Base-by-base conservation (phyloP, 2,113 vertebrate genomes). In the Gobiocypris rarus region DNA sequence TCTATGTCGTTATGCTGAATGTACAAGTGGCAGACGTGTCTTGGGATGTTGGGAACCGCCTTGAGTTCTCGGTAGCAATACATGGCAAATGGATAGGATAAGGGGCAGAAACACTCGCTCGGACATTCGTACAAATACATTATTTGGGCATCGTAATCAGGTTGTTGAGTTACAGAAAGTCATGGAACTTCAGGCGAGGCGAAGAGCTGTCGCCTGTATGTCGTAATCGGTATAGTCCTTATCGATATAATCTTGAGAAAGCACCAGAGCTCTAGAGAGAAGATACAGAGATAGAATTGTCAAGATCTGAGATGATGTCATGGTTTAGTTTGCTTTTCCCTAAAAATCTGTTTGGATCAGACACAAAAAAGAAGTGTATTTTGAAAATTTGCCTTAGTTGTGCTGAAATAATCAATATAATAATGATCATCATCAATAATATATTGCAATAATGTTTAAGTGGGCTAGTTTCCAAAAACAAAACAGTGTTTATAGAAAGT, bases 1-100 rank as follows among this genome's bases (percentile, higher is more conserved):
- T 96, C 92, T 7, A 96, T 96, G n/a, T 94, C 81, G 7, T 96
- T 96, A 88, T 91, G 91, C 82, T 96, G 95, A 58, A 96, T 90
- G 38, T 96, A 94, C 41, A 96, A 92, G 50, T 96, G 95, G 65
- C 93, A 93, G 82, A 95, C 83, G 0, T 95, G 94, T 1, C n/a
- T 73, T 0, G 95, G 95, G 74, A 96, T 93, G 38, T 90, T 90
- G 56, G 96, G 95, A 34, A 96, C 93, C 3, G 31, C 83, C 87
- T 93, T 94, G 56, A 96, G 95, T 43, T 95, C 90, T 19, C 93
- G 91, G 81, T 94, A 94, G 71, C 95, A 96, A 79, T 96, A 95
- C 95, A 96, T 96, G 13, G 94, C 94, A 63, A 90, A 83, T 0
- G 91, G 94, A 84, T 95, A 95, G 75, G 92, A 90, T 74, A 88